A percentile compares a stretch with the other conserved stretches of the same genome.
phyloP scores from a whole-genome alignment of 2,797 vertebrate genomes.

The Rhincodon typus region DNA sequence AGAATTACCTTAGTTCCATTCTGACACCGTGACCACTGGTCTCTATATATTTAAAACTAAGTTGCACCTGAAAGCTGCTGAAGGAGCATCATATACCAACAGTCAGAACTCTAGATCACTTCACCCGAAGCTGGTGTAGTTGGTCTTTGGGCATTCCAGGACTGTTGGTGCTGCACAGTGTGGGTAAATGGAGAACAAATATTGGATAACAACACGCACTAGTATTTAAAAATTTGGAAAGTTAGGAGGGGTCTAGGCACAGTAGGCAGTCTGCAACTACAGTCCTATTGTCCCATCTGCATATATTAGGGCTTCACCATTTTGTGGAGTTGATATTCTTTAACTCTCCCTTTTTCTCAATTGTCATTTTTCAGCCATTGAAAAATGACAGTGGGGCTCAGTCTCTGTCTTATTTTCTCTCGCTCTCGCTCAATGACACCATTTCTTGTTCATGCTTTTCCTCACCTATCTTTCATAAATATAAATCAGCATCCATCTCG shows the following conservation, averaged over 20 bases:
- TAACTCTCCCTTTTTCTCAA: background rate
- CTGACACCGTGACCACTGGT: too few species aligned
- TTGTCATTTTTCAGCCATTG: background rate
- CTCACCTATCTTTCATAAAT: too few species aligned
- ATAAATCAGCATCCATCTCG: too few species aligned
- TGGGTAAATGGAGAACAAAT: background rate
- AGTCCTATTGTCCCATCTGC: background rate
- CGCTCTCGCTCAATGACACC: too few species aligned
- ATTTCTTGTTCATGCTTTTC: too few species aligned
- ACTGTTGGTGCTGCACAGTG: background rate
- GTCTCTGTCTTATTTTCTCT: background rate
- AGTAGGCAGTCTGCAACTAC: background rate
- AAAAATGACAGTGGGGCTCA: background rate
- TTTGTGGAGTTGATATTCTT: background rate
- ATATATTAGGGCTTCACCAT: background rate
- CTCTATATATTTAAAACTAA: too few species aligned
- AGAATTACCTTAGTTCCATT: too few species aligned
- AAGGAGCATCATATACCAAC: too few species aligned
- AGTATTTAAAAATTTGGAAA: background rate
- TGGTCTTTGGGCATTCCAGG: background rate
- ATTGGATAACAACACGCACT: background rate
- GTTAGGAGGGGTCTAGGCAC: background rate
- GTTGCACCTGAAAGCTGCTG: too few species aligned
- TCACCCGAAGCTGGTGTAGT: too few species aligned
- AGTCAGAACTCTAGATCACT: too few species aligned